Evolutionary conservation across 2,888 invertebrate genomes (phyloP).

Genomic region (Orthosia cruda): DNA sequence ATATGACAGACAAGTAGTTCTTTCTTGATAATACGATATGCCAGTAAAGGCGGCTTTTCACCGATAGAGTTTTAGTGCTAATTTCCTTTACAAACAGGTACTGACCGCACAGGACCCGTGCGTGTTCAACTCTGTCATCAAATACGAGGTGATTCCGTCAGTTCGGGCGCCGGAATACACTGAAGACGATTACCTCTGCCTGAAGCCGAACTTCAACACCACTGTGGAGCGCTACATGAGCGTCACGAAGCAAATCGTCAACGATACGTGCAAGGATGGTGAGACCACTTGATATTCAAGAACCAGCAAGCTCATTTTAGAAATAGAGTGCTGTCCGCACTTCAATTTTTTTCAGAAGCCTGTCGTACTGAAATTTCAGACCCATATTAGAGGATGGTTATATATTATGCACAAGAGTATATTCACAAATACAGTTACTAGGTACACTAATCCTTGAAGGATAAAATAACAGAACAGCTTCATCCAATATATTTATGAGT

Average conservation of each 20-base stretch:
- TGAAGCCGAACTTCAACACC: slow-evolving; percentile 82
- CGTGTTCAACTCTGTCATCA: slow-evolving; percentile 86
- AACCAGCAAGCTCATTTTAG: not conserved
- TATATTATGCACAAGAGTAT: not conserved
- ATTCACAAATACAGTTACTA: too few relatives aligned
- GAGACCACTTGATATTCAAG: slow-evolving; percentile 36
- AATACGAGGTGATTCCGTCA: slow-evolving; percentile 85
- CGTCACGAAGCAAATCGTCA: slow-evolving; percentile 80
- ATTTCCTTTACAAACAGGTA: slow-evolving; percentile 70
- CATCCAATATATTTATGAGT: not conserved
- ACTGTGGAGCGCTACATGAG: slow-evolving; percentile 86
- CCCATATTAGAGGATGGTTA: not conserved
- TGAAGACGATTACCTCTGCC: slow-evolving; percentile 86
- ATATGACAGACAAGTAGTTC: not conserved
- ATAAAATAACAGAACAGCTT: not conserved
- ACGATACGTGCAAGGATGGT: slow-evolving; percentile 85
- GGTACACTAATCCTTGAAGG: not conserved
- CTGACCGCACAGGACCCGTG: slow-evolving; percentile 81
- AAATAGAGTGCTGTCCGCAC: not conserved
- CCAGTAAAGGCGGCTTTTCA: not conserved
- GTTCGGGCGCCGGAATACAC: slow-evolving; percentile 77
- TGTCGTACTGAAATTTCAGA: not conserved
- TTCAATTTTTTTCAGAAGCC: not conserved
- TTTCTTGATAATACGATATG: not conserved
- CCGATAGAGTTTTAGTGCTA: not conserved